Percentiles rank a stretch among this genome's conserved stretches.
phyloP scores from a whole-genome alignment of 2,797 vertebrate species.

The Notolepis coatsorum region DNA sequence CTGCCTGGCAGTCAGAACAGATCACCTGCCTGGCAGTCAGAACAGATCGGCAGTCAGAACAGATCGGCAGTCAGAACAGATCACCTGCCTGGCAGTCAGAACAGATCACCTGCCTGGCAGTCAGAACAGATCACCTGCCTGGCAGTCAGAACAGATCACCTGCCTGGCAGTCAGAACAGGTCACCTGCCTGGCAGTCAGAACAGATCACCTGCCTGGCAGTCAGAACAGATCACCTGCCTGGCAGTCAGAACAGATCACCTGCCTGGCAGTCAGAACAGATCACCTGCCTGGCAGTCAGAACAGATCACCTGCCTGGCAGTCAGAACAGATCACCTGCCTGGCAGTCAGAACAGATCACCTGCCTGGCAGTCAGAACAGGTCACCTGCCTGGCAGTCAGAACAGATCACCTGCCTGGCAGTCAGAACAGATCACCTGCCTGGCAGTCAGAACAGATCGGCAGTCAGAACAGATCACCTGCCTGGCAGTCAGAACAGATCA shows the following conservation, averaged over 20 bases:
- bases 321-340: slow-evolving; percentile 19
- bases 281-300: slow-evolving; percentile 16
- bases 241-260: slow-evolving; percentile 21
- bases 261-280: slow-evolving; percentile 19
- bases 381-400: slow-evolving; percentile 16
- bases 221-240: slow-evolving; percentile 19
- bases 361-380: slow-evolving; percentile 19
- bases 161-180: slow-evolving; percentile 19
- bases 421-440: slow-evolving; percentile 19
- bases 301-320: slow-evolving; percentile 19
- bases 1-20: slow-evolving; percentile 17
- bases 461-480: no score
- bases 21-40: slow-evolving; percentile 19
- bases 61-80: slow-evolving; percentile 23
- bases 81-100: slow-evolving; percentile 16
- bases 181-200: slow-evolving; percentile 16
- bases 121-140: slow-evolving; percentile 19
- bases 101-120: slow-evolving; percentile 19
- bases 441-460: slow-evolving; percentile 23
- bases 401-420: slow-evolving; percentile 19
- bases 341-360: slow-evolving; percentile 21
- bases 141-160: slow-evolving; percentile 21
- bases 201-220: slow-evolving; percentile 19
- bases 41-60: no score
- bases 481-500: slow-evolving; percentile 20